Evolutionary conservation across 1,140 invertebrate genomes (phyloP), one percentile per base, ranked within the genome.

Genomic region (Ceratina australensis): DNA sequence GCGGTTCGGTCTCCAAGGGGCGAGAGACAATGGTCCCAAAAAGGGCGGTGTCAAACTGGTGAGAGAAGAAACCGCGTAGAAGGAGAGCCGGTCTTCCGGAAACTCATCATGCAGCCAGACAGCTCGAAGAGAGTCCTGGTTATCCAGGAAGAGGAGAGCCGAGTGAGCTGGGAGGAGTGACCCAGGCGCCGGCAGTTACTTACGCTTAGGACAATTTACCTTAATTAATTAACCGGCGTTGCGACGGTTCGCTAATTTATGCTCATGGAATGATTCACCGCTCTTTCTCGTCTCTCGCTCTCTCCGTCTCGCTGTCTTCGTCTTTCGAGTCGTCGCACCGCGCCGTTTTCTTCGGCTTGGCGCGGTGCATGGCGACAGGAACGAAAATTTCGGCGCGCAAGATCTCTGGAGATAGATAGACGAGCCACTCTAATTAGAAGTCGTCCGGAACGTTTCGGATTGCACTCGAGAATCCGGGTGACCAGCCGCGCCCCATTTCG

Each of bases 141-240:
- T 52, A 61, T 59, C 72, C 22, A 64, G 57, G 18, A 52, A 65
- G 12, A 54, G 28, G 22, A 15, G 24, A 10, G 3, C 52, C 15
- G 28, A 20, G 49, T 49, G 33, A 52, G 49, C 49, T 24, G 8
- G 18, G 67, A 83, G 71, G 77, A 83, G 80, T 78, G 81, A 81
- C 73, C 79, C 66, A 79, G 80, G 86, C 84, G 85, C 85, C 82
- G 56, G 87, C 82, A 89, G 84, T 90, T 91, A 90, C 87, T 91
- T 89, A 89, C 85, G 88, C 85, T 91, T 90, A 90, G 88, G 88
- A 89, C 87, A 90, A 91, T 90, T 90, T 89, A 87, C 86, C 88
- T 89, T 90, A 91, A 91, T 90, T 90, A 91, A 91, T 91, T 91
- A 91, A 91, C 87, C 84, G 86, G 84, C 88, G 84, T 89, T 89